Conservation (phyloP, 2,888 invertebrate genomes). For the Tetrapedia diversipes region DNA sequence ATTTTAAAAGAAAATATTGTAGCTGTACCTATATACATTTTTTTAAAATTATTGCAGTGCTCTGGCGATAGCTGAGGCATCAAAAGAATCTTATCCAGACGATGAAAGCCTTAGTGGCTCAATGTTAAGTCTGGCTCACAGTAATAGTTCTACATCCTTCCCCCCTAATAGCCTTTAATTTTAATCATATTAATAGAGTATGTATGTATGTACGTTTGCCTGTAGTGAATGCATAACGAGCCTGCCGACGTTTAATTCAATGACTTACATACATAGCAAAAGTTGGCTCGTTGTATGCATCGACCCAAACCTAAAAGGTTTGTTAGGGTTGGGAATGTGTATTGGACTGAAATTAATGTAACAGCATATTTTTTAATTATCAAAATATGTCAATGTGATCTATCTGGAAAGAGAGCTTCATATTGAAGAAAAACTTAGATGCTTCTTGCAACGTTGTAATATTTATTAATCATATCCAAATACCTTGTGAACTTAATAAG, state of each 20-base stretch:
- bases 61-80: constrained; percentile 95
- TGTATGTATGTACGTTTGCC: constrained; percentile 78
- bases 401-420: constrained; percentile 68
- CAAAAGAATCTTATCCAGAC: constrained; percentile 94
- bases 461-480: constrained; percentile 70
- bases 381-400: constrained; percentile 65
- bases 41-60: constrained; percentile 86
- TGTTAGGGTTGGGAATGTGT: constrained; percentile 77
- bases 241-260: constrained; percentile 66
- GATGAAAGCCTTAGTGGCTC: constrained; percentile 97
- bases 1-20: constrained; percentile 16
- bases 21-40: constrained; percentile 42
- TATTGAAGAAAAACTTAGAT: constrained; percentile 72
- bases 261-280: constrained; percentile 69
- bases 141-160: constrained; percentile 96
- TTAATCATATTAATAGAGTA: constrained; percentile 77
- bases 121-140: constrained; percentile 96
- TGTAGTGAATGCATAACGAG: constrained; percentile 75
- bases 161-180: constrained; percentile 89
- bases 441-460: constrained; percentile 72
- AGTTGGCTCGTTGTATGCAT: constrained; percentile 66
- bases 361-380: constrained; percentile 68
- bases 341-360: constrained; percentile 76
- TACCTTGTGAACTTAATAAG: constrained; percentile 61
- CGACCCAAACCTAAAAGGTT: constrained; percentile 68